Evolutionary conservation across 2,888 invertebrate genomes (phyloP), one percentile per base, ranked within the genome.

Genomic region (Torymus tubicola): DNA sequence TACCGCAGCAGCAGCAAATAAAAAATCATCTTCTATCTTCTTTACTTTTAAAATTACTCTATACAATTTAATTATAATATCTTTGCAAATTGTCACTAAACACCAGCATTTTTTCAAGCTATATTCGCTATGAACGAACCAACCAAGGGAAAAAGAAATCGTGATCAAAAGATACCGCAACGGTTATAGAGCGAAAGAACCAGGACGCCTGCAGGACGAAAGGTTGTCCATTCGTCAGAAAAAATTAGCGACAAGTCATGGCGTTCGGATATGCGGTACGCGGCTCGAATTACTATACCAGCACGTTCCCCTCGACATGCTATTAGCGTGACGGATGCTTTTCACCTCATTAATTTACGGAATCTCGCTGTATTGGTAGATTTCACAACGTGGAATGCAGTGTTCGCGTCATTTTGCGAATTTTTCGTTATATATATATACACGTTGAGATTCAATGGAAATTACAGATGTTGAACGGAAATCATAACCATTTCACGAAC

Each of bases 221-320:
- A 70, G 78, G 63, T 71, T 81, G 78, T 50, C 65, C 81, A 71
- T 81, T 81, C 78, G 77, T 78, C 81, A 61, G 81, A 81, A 81
- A 81, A 78, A 74, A 81, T 81, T 81, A 81, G 81, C 78, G 74
- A 81, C 53, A 50, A 77, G 69, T n/a, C n/a, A n/a, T 70, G 70
- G 42, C 64, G 21, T 72, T 67, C 50, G 74, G 61, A 74, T 75
- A 78, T 70, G 57, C 14, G 14, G 18, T 58, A 67, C 69, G 70
- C 69, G 70, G 50, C 55, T 81, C 72, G 57, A 78, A 78, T 81
- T 81, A 81, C 81, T 31, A 31, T 31, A 31, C 61, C 52, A 24
- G 11, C 21, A 68, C 68, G 72, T 65, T 52, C 31, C 14, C 64
- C 69, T 55, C 64, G 67, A 67, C 68, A 72, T 55, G 72, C 57